phyloP scores from a whole-genome alignment of 2,888 invertebrate genomes.

The Mesorhabditis belari region DNA sequence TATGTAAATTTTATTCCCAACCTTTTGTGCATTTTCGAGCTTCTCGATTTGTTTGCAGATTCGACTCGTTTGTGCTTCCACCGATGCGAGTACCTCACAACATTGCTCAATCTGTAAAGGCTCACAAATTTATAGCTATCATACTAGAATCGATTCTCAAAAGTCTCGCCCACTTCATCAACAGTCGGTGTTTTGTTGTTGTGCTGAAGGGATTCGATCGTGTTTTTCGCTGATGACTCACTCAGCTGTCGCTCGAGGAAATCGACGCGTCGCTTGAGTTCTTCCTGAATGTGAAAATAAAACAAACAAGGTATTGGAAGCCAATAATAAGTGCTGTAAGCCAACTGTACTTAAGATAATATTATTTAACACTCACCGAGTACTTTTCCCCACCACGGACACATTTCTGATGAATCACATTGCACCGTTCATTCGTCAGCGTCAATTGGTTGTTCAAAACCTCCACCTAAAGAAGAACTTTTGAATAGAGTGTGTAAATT shows the following conservation, averaged over 20 bases:
- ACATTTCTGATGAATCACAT: conserved; percentile 43
- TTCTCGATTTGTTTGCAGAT: conserved; percentile 49
- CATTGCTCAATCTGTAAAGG: conserved; percentile 44
- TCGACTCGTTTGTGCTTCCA: conserved; percentile 47
- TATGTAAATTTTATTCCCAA: not conserved
- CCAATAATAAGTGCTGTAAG: no score
- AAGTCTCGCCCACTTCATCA: conserved; percentile 38
- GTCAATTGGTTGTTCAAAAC: conserved; percentile 35
- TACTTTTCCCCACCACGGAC: conserved; percentile 4
- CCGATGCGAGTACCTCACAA: conserved; percentile 45
- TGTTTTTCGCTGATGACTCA: conserved; percentile 26
- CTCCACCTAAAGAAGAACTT: no score
- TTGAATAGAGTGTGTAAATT: no score
- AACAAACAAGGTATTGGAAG: no score
- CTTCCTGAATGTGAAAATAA: conserved; percentile 31
- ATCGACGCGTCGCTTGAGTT: conserved; percentile 42
- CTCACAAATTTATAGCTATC: not conserved
- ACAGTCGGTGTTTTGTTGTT: conserved; percentile 35
- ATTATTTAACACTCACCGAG: not conserved
- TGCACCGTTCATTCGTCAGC: conserved; percentile 45
- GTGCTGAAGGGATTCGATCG: conserved; percentile 24
- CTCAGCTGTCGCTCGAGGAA: conserved; percentile 41
- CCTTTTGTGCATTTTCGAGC: conserved; percentile 43
- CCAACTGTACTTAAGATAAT: not conserved
- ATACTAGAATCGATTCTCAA: not conserved